phyloP scores from a whole-genome alignment of 2,113 vertebrate species.

The Ageneiosus marmoratus region DNA sequence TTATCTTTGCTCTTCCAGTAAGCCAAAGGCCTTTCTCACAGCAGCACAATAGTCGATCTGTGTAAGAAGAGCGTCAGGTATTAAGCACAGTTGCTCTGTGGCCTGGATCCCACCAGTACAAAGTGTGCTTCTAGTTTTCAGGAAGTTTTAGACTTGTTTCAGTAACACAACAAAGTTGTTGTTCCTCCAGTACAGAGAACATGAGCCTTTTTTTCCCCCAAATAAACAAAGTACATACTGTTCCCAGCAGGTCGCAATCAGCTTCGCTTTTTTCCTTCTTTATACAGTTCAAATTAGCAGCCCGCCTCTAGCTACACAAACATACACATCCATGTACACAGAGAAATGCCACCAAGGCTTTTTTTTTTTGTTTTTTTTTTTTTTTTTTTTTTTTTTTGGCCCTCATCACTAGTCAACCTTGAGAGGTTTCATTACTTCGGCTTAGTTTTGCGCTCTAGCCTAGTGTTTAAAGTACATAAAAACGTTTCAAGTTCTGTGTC shows the following conservation, averaged over 20 bases:
- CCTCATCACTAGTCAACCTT: constrained; percentile 34
- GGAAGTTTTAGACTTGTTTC: constrained; percentile 8
- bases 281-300: constrained; percentile 33
- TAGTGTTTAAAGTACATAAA: constrained; percentile 1
- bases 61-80: background rate
- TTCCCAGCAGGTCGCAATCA: background rate
- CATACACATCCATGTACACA: background rate
- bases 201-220: background rate
- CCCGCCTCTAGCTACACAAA: constrained; percentile 35
- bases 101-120: background rate
- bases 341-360: background rate
- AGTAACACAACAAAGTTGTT: background rate
- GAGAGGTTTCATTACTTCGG: background rate
- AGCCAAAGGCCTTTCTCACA: background rate
- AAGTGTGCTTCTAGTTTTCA: background rate
- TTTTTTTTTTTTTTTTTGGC: too few species aligned
- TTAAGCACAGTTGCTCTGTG: background rate
- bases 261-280: background rate
- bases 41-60: background rate
- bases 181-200: constrained; percentile 15
- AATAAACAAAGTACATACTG: constrained; percentile 29
- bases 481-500: background rate
- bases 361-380: too few species aligned
- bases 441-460: background rate
- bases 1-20: background rate